These are phyloP conservation scores for Bubalus kerabau DNA, from an alignment of 2,113 vertebrate genomes.

Conservation along the genomic window DNA sequence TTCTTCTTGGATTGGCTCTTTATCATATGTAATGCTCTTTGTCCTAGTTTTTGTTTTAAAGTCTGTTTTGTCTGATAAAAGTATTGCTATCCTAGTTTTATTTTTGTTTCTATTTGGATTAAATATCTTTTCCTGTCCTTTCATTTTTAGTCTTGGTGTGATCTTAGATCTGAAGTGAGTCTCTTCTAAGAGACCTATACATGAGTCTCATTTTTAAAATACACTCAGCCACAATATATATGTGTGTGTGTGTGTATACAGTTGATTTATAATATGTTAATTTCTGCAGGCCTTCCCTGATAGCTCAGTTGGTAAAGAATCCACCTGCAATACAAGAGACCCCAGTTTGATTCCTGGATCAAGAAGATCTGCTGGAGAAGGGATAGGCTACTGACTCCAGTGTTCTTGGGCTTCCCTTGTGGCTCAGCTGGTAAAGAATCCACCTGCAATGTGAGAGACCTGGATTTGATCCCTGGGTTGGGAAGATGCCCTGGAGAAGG, in stretches of 20 bases:
- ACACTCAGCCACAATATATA: neutral
- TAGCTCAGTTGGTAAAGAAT: neutral
- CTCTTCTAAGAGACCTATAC: neutral
- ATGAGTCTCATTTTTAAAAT: neutral
- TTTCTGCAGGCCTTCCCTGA: neutral
- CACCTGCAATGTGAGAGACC: neutral
- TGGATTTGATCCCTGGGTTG: neutral
- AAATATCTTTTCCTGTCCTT: neutral
- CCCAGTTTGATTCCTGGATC: neutral
- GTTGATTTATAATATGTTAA: neutral
- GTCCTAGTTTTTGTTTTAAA: neutral
- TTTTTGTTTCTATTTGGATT: neutral
- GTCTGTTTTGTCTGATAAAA: neutral
- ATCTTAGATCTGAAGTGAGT: neutral
- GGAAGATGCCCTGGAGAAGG: neutral
- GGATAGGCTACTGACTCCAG: neutral
- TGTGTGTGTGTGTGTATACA: neutral
- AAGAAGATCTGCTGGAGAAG: neutral
- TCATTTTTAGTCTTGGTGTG: neutral
- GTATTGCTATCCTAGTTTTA: neutral
- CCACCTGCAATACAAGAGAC: neutral
- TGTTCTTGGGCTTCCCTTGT: neutral
- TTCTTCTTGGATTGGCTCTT: neutral
- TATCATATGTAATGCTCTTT: neutral
- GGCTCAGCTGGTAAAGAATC: neutral